Evolutionary conservation across 2,888 invertebrate species (phyloP), one percentile per base, ranked within the genome.

Genomic region (Agrochola litura): DNA sequence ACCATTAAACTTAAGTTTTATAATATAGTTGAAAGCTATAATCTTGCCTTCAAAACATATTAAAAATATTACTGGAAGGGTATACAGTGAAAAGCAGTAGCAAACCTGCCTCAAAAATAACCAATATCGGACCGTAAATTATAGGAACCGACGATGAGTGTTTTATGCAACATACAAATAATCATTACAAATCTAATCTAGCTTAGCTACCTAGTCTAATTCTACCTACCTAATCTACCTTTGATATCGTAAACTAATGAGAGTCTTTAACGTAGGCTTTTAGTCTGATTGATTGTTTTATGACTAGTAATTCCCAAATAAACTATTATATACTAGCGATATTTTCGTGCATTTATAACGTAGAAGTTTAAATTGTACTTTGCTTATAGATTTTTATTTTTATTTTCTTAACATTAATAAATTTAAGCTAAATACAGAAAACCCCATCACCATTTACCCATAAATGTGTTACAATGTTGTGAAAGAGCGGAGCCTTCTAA

Each of bases 231-330:
- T 37, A 63, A 63, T 8, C 5, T 58, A 58, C 54, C 60, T 60
- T 22, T 78, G 73, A 12, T 46, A 69, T 54, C 30, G 14, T 43
- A 60, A 49, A 68, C 6, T 52, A 30, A 66, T 41, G 12, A 52
- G 2, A 43, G 19, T 66, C 54, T 30, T 46, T 72, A 58, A 72
- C 1, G 37, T 19, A 10, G 60, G 54, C 19, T 69, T 69, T 46
- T 61, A 49, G 22, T 56, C 43, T 41, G 30, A 79, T 80, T 73
- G 19, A 69, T 79, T 64, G 22, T 30, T 72, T 56, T 79, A 58
- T 19, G 16, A 54, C 22, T 12, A 22, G 6, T 43, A 61, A 75
- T 63, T 22, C 37, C 22, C 16, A 37, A 41, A 49, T 37, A 69
- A n/a, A 58, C 5, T 16, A 37, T 70, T 16, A 37, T 70, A 25